Percentiles rank a stretch among this genome's conserved stretches.
phyloP scores from a whole-genome alignment of 2,797 vertebrate species.

The Rhincodon typus region DNA sequence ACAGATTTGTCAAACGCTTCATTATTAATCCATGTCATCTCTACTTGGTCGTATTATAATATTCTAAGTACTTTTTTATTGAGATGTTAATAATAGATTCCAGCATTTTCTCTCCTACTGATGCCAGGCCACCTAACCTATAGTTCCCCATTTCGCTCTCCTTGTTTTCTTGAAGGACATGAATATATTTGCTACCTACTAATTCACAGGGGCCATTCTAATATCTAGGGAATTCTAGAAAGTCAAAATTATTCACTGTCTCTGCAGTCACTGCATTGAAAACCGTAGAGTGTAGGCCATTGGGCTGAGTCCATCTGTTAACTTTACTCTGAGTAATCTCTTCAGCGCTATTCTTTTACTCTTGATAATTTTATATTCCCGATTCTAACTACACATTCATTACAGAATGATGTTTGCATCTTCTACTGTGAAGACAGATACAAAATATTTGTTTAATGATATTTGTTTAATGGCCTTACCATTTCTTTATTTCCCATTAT shows the following conservation, averaged over 20 bases:
- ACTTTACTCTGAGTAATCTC: neutral
- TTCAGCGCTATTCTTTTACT: neutral
- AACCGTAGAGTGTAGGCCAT: neutral
- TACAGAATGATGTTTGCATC: neutral
- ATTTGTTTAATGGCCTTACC: neutral
- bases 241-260: too few species aligned
- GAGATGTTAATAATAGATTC: neutral
- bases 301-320: neutral
- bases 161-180: too few species aligned
- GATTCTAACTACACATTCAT: neutral
- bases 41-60: neutral
- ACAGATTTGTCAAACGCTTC: neutral
- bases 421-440: neutral
- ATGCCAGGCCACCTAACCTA: too few species aligned
- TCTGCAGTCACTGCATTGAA: neutral
- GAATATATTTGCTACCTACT: too few species aligned
- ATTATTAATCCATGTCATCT: neutral
- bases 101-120: neutral
- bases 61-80: too few species aligned
- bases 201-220: too few species aligned
- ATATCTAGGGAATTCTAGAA: too few species aligned
- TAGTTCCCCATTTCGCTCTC: too few species aligned
- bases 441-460: neutral
- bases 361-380: neutral
- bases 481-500: neutral